Conservation (phyloP, 2,888 invertebrate genomes). For the Onthophagus sagittarius region DNA sequence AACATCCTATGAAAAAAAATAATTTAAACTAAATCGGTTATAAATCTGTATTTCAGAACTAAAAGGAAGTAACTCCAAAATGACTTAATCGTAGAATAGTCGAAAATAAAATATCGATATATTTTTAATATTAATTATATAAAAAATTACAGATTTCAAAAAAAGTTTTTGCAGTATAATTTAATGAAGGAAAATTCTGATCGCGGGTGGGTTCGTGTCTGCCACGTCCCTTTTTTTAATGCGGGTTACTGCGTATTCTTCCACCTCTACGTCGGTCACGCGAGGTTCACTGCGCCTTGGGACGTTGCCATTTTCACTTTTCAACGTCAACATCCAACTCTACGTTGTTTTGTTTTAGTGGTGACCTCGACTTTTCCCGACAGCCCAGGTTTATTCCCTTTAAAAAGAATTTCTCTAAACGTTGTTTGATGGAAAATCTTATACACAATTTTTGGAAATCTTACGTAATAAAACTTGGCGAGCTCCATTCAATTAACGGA, state of each 20-base stretch:
- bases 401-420: background rate
- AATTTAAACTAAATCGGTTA: too few relatives aligned
- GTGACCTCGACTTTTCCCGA: background rate
- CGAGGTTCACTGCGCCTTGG: background rate
- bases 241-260: background rate
- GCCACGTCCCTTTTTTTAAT: background rate
- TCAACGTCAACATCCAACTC: background rate
- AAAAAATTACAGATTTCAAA: too few relatives aligned
- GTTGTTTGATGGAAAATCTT: too few relatives aligned
- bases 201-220: background rate
- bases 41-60: too few relatives aligned
- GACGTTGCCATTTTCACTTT: background rate
- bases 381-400: background rate
- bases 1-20: too few relatives aligned
- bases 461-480: background rate
- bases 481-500: background rate
- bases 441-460: background rate
- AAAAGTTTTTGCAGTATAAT: too few relatives aligned
- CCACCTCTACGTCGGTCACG: background rate
- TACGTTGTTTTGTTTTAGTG: background rate
- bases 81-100: too few relatives aligned
- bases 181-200: background rate
- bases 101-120: too few relatives aligned
- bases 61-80: too few relatives aligned
- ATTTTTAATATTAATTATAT: too few relatives aligned